A percentile compares a stretch with the other conserved stretches of the same genome.
Evolutionary conservation across 2,888 invertebrate genomes (phyloP).

Genomic region (Micoletzkya japonica): DNA sequence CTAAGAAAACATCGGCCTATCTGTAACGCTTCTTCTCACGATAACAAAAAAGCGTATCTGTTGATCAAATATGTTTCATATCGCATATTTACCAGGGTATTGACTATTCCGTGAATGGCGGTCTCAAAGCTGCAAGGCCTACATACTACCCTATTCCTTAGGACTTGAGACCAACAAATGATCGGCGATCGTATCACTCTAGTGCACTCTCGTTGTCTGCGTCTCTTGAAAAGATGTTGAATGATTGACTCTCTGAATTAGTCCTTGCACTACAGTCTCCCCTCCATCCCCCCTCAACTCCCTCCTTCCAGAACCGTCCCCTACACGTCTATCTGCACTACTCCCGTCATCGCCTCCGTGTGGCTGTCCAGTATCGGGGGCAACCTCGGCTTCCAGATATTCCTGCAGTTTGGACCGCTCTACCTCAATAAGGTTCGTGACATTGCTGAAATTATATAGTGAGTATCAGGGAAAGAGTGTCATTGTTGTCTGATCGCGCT

Average conservation of each 20-base stretch:
- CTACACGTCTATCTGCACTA: conserved; percentile 24
- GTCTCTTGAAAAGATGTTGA: not conserved
- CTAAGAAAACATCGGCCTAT: not conserved
- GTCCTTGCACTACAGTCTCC: not conserved
- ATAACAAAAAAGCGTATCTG: too few relatives aligned
- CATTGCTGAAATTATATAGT: not conserved
- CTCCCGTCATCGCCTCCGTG: conserved; percentile 27
- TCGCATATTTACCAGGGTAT: too few relatives aligned
- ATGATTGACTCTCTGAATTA: not conserved
- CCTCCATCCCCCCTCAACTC: not conserved
- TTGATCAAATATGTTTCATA: too few relatives aligned
- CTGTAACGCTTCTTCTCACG: not conserved
- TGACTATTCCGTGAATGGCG: too few relatives aligned
- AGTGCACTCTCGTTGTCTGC: not conserved
- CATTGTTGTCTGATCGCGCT: not conserved
- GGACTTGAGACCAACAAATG: too few relatives aligned
- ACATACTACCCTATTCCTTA: too few relatives aligned
- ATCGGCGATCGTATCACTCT: too few relatives aligned
- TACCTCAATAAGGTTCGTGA: conserved; percentile 40
- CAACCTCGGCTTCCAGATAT: conserved; percentile 42
- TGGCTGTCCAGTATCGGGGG: conserved; percentile 39
- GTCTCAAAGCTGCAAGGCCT: too few relatives aligned
- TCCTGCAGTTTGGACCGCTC: conserved; percentile 45
- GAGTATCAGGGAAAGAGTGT: not conserved
- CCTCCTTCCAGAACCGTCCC: conserved; percentile 12